Conservation (phyloP, 2,888 invertebrate species). For the Epistrophe grossulariae region DNA sequence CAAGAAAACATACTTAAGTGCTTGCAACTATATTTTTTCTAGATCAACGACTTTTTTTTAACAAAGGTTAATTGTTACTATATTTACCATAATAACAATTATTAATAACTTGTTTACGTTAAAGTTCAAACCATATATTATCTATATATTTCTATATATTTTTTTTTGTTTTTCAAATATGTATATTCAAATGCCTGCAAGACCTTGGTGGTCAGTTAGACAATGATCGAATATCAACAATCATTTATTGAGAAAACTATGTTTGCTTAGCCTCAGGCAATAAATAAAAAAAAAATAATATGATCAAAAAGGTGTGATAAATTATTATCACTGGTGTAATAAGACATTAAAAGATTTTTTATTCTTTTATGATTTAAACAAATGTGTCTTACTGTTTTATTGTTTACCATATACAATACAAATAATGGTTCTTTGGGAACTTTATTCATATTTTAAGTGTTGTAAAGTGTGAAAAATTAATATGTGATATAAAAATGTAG, state of each 20-base stretch:
- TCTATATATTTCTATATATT: no score
- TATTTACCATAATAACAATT: background rate
- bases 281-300: background rate
- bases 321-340: background rate
- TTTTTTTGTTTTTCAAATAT: background rate
- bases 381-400: slow-evolving; percentile 8
- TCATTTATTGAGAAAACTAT: background rate
- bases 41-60: background rate
- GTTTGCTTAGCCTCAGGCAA: slow-evolving; percentile 11
- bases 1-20: background rate
- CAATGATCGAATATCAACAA: slow-evolving; percentile 30
- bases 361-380: background rate
- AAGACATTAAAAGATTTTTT: background rate
- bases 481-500: background rate
- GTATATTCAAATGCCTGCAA: slow-evolving; percentile 8
- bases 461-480: slow-evolving; percentile 3
- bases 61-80: background rate
- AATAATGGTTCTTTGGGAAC: background rate
- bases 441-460: background rate
- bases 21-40: background rate
- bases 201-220: slow-evolving; percentile 7
- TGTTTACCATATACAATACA: background rate
- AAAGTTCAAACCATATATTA: background rate
- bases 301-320: slow-evolving; percentile 18
- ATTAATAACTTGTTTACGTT: slow-evolving; percentile 7